Percentiles rank a stretch among this genome's conserved stretches.
Evolutionary conservation across 2,113 vertebrate genomes (phyloP).

Genomic region (Chloropsis hardwickii): DNA sequence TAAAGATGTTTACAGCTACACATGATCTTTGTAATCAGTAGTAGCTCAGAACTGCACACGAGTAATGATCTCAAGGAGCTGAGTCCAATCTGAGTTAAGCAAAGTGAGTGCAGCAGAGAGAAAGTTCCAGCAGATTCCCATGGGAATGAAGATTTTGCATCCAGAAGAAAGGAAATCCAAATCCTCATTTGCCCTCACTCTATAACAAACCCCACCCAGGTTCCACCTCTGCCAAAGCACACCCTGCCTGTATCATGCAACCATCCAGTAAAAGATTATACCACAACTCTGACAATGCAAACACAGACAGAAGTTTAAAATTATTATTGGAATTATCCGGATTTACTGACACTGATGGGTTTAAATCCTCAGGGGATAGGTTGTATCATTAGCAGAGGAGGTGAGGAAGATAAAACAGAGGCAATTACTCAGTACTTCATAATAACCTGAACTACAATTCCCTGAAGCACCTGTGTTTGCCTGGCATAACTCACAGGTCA

Average conservation of each 20-base stretch:
- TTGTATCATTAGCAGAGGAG: background rate
- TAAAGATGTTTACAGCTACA: conserved; percentile 29
- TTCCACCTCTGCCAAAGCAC: background rate
- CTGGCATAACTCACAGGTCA: background rate
- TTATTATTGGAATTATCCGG: background rate
- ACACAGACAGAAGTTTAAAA: background rate
- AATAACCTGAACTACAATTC: background rate
- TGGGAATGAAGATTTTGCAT: background rate
- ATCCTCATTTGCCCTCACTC: conserved; percentile 7
- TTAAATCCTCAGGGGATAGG: background rate
- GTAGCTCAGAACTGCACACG: background rate
- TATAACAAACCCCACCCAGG: background rate
- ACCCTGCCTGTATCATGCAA: background rate
- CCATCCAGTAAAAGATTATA: background rate
- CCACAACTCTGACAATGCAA: background rate
- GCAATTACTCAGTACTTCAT: conserved; percentile 4
- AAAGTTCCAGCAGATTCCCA: conserved; percentile 5
- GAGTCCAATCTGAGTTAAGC: background rate
- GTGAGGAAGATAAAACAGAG: conserved; percentile 25
- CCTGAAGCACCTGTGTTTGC: conserved; percentile 2
- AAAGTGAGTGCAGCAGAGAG: background rate
- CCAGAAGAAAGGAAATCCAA: conserved; percentile 1
- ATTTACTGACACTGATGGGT: conserved; percentile 8
- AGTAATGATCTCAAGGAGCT: background rate
- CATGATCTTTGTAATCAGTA: background rate